Evolutionary conservation across 2,113 vertebrate species (phyloP).

Genomic region (Nothoprocta pentlandii): DNA sequence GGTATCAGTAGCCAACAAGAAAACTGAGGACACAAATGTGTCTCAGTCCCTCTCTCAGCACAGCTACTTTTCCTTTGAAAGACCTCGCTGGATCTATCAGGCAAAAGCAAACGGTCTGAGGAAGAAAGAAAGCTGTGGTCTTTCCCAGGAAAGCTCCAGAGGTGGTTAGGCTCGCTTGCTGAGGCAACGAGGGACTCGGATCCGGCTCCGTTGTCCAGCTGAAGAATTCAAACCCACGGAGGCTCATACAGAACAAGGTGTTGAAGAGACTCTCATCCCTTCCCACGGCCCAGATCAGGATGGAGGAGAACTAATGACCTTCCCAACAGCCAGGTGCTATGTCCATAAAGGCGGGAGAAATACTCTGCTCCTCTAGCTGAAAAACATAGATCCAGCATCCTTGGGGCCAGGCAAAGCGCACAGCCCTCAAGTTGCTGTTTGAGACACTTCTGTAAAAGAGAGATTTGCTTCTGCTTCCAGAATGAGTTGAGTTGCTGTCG

Average conservation of each 20-base stretch:
- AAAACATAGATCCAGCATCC: fast-evolving
- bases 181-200: not conserved
- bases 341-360: not conserved
- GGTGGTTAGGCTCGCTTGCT: not conserved
- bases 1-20: not conserved
- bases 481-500: not conserved
- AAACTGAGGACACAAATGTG: not conserved
- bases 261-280: not conserved
- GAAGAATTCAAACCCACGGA: not conserved
- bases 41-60: not conserved
- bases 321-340: not conserved
- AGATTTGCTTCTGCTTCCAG: not conserved
- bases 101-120: not conserved
- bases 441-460: not conserved
- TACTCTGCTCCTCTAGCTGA: not conserved
- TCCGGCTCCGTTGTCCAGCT: not conserved
- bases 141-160: not conserved
- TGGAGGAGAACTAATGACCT: fast-evolving
- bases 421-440: not conserved
- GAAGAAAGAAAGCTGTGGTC: not conserved
- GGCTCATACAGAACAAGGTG: not conserved
- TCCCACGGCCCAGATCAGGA: not conserved
- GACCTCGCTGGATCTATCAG: not conserved
- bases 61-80: not conserved
- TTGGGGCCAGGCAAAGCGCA: not conserved